Evolutionary conservation across 1,140 invertebrate species (phyloP).

Genomic region (Hyles vespertilio): DNA sequence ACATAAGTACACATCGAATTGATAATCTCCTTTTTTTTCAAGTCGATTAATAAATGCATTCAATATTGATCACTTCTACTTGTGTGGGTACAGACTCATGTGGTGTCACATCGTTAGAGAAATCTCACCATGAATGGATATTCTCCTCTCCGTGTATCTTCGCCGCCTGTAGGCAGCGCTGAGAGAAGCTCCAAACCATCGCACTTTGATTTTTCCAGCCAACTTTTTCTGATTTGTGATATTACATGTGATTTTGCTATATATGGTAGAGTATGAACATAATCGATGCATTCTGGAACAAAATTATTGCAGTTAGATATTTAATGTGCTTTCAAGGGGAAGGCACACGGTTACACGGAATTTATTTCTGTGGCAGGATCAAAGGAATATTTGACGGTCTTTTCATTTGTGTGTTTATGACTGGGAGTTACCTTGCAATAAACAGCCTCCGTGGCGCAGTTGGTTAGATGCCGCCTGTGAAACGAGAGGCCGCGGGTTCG

Average conservation of each 20-base stretch:
- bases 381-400: neutral
- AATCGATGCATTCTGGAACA: constrained; percentile 2
- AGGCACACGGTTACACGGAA: neutral
- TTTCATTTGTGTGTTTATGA: neutral
- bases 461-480: too few species aligned
- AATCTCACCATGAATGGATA: neutral
- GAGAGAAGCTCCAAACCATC: neutral
- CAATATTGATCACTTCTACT: too few species aligned
- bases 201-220: neutral
- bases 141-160: neutral
- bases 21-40: too few species aligned
- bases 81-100: too few species aligned
- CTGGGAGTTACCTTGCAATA: neutral
- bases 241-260: neutral
- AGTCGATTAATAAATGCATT: too few species aligned
- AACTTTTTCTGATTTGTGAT: neutral
- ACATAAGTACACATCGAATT: too few species aligned
- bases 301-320: neutral
- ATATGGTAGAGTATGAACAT: neutral
- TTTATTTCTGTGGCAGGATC: neutral
- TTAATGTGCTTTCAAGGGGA: neutral
- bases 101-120: too few species aligned
- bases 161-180: neutral
- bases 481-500: too few species aligned
- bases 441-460: too few species aligned